A percentile compares a stretch with the other conserved stretches of the same genome.
These are phyloP conservation scores for Drosophila yooni DNA, from an alignment of 2,888 invertebrate species.

Conservation along the genomic window DNA sequence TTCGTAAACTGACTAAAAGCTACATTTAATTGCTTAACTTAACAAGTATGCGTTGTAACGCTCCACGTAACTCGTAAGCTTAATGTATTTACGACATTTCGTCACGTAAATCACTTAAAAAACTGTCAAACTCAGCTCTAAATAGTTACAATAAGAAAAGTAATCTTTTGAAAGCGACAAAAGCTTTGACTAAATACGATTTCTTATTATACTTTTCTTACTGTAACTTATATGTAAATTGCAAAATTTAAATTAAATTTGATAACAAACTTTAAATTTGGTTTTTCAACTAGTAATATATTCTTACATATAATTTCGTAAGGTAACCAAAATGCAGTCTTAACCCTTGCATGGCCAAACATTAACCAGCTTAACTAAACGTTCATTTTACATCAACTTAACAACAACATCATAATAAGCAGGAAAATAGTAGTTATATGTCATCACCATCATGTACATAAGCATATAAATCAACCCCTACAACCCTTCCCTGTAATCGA, in stretches of 20 bases:
- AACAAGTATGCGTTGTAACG: background rate
- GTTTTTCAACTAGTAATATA: background rate
- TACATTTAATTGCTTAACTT: background rate
- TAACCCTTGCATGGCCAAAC: constrained; percentile 24
- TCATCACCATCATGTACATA: constrained; percentile 59
- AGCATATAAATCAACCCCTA: background rate
- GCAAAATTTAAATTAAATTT: background rate
- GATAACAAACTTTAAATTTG: background rate
- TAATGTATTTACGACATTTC: constrained; percentile 9
- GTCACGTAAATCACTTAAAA: constrained; percentile 24
- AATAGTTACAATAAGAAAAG: background rate
- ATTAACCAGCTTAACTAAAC: constrained; percentile 40
- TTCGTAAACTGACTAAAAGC: constrained; percentile 12
- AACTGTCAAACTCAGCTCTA: background rate
- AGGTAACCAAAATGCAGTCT: constrained; percentile 1
- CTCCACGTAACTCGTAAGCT: background rate
- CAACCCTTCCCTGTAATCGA: constrained; percentile 44
- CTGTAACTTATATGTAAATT: background rate
- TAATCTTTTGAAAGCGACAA: background rate
- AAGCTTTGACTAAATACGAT: too few relatives aligned
- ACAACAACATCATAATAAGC: constrained; percentile 3
- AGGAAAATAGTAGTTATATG: constrained; percentile 56
- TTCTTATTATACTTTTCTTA: too few relatives aligned
- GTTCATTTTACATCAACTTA: constrained; percentile 48
- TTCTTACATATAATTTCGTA: background rate